A percentile compares a stretch with the other conserved stretches of the same genome.
Evolutionary conservation across 1,140 invertebrate genomes (phyloP).

Genomic region (Acyrthosiphon pisum): DNA sequence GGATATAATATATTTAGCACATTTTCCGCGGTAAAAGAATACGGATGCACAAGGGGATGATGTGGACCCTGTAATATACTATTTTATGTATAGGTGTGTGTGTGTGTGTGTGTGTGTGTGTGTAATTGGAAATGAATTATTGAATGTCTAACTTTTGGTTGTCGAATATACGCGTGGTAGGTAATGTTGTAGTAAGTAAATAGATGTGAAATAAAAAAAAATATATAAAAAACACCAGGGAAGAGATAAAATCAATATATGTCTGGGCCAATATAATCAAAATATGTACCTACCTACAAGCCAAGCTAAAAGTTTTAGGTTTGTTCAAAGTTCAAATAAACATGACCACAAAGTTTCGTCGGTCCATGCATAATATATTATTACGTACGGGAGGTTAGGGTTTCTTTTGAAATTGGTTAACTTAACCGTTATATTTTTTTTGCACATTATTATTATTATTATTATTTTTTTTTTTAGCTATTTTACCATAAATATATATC

Average conservation of each 20-base stretch:
- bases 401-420: background rate
- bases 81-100: background rate
- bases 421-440: background rate
- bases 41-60: background rate
- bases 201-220: background rate
- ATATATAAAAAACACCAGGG: no score
- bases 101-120: no score
- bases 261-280: background rate
- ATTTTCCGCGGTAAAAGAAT: background rate
- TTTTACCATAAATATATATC: background rate
- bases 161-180: background rate
- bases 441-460: background rate
- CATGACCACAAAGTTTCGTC: conserved; percentile 6
- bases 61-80: background rate
- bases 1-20: no score
- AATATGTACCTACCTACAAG: background rate
- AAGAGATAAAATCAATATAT: background rate
- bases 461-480: background rate
- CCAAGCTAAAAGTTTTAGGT: background rate
- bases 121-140: background rate
- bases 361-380: conserved; percentile 10
- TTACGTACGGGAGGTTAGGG: background rate
- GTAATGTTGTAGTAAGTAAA: background rate
- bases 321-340: conserved; percentile 16
- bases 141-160: background rate